A percentile compares a stretch with the other conserved stretches of the same genome.
Conservation (phyloP, 1,140 invertebrate genomes). For the Drosophila neocordata region DNA sequence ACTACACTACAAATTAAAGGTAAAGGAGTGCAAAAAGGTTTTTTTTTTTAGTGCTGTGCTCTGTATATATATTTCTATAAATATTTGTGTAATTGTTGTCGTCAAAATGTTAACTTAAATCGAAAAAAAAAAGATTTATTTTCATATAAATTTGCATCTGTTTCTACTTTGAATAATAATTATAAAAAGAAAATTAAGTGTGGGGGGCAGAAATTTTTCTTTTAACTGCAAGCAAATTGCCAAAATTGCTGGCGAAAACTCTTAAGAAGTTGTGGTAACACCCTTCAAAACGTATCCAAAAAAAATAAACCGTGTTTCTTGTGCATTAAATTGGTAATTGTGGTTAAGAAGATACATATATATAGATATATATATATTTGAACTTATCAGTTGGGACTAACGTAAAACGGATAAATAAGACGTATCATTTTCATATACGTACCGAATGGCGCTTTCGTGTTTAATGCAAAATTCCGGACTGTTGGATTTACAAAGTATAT, state of each 20-base stretch:
- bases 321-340: conserved; percentile 1
- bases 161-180: conserved; percentile 66
- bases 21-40: neutral
- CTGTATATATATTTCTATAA: conserved; percentile 14
- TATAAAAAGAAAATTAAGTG: conserved; percentile 20
- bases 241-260: conserved; percentile 57
- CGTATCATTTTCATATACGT: conserved; percentile 41
- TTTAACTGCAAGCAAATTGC: conserved; percentile 31
- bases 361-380: neutral
- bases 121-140: conserved; percentile 25
- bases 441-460: conserved; percentile 82
- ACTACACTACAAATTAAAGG: neutral
- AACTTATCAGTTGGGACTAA: conserved; percentile 1
- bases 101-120: conserved; percentile 67
- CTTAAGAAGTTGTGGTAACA: conserved; percentile 19
- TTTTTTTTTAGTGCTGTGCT: conserved; percentile 62
- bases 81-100: neutral
- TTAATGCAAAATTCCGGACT: conserved; percentile 76
- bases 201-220: neutral
- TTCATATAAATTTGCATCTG: conserved; percentile 27
- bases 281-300: conserved; percentile 31
- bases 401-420: conserved; percentile 26
- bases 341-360: conserved; percentile 14
- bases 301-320: conserved; percentile 29
- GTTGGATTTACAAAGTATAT: conserved; percentile 81